Base-by-base conservation (phyloP, 2,113 vertebrate species). In the Hydrochoerus hydrochaeris region DNA sequence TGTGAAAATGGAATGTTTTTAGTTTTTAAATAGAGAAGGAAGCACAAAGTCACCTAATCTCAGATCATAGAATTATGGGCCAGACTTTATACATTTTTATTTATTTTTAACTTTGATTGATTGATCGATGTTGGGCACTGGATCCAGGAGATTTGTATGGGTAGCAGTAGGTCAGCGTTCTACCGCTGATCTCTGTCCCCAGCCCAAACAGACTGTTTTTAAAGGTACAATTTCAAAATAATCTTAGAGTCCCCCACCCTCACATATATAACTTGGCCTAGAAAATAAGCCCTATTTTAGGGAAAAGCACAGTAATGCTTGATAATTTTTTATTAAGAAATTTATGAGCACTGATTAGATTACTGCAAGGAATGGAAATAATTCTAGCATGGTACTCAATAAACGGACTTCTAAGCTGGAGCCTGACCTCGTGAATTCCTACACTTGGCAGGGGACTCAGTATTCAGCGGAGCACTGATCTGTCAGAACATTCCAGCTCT, bases 341-440 rank as follows among this genome's bases (percentile, higher is more conserved):
- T 81, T 81, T 62, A 96, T 10, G 26, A 93, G 82, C 95, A 82
- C 58, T 69, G 86, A 97, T 78, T 96, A 67, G 83, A 71, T 90
- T 2, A 20, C 73, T 93, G 62, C 17, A 82, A 96, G 41, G 73
- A 97, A 92, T 54, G 85, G 88, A 96, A 97, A 57, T 38, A 94
- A 91, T 71, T 96, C 63, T 44, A 38, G 30, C 38, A 71, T 77
- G 93, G 89, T 32, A 60, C 95, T 96, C 73, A 88, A 83, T 88
- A 84, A 90, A 87, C 1, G 22, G 69, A 77, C 20, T 94, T 94
- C 94, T 87, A 62, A 69, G 46, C 60, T 60, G 46, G 88, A 95
- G 38, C 44, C 63, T 78, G 95, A 94, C 69, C 49, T 81, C 28
- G 57, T 49, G 13, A 71, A 92, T 85, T 75, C 87, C 60, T 0